A percentile compares a stretch with the other conserved stretches of the same genome.
Conservation (phyloP, 2,113 vertebrate species). For the Heptranchias perlo region DNA sequence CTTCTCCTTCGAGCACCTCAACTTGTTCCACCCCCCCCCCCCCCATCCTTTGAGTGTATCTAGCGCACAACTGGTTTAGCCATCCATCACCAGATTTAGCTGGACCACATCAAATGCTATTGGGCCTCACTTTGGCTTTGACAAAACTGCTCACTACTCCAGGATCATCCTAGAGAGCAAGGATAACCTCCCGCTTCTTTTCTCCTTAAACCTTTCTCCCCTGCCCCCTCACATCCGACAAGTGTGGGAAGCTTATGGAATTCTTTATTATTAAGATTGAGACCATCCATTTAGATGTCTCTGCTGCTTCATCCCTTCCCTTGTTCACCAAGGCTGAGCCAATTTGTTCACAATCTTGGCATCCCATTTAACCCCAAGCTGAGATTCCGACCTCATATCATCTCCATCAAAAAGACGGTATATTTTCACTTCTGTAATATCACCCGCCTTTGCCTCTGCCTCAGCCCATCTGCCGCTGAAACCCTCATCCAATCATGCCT, state of each 20-base stretch:
- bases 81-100: not conserved
- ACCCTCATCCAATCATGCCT: not conserved
- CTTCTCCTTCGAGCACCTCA: not conserved
- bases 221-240: no score
- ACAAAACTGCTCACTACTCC: no score
- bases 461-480: not conserved
- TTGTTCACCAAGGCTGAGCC: not conserved
- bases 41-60: not conserved
- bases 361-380: not conserved
- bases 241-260: no score
- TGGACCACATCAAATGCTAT: no score
- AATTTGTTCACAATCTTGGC: not conserved
- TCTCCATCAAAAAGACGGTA: no score
- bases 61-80: not conserved
- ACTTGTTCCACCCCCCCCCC: not conserved
- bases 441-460: no score
- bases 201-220: not conserved
- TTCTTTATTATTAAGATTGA: no score
- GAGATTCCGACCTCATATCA: no score
- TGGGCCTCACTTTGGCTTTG: no score
- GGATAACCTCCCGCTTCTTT: not conserved
- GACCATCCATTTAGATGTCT: not conserved
- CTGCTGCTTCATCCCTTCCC: no score
- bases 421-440: no score
- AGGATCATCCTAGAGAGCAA: no score